Evolutionary conservation across 2,888 invertebrate genomes (phyloP).

Genomic region (Plusia festucae): DNA sequence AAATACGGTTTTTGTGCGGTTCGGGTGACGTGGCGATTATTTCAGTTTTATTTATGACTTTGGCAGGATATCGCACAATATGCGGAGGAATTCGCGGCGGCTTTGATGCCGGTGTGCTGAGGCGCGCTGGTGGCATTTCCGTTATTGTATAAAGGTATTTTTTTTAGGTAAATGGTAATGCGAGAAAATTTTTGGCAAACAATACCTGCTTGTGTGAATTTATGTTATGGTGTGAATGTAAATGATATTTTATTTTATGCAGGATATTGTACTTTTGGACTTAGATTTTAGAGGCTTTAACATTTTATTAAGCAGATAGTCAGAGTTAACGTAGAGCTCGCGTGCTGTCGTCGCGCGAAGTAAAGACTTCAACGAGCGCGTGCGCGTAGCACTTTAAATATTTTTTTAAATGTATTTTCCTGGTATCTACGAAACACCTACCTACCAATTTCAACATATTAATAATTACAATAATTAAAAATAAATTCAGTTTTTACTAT

Average conservation of each 20-base stretch:
- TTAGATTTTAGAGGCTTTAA: neutral
- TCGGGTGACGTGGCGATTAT: slow-evolving; percentile 81
- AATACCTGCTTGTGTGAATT: slow-evolving; percentile 43
- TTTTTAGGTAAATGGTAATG: slow-evolving; percentile 55
- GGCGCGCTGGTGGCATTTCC: slow-evolving; percentile 86
- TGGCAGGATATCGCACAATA: slow-evolving; percentile 81
- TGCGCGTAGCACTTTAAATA: neutral
- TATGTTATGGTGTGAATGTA: slow-evolving; percentile 35
- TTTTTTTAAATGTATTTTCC: neutral
- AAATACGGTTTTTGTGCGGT: slow-evolving; percentile 83
- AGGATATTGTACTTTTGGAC: slow-evolving; percentile 1
- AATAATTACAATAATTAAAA: too few relatives aligned
- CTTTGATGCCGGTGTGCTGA: slow-evolving; percentile 76
- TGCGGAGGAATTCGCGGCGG: slow-evolving; percentile 81
- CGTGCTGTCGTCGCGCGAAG: slow-evolving; percentile 24
- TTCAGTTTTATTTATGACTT: slow-evolving; percentile 87
- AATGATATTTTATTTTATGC: slow-evolving; percentile 30
- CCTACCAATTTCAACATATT: neutral
- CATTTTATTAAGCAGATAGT: neutral
- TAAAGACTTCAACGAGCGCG: slow-evolving; percentile 82
- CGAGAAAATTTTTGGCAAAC: slow-evolving; percentile 46
- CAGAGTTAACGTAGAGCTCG: slow-evolving; percentile 6
- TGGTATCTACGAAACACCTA: too few relatives aligned
- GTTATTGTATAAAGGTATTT: slow-evolving; percentile 74
- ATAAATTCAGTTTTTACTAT: too few relatives aligned